Percentiles rank a stretch among this genome's conserved stretches.
Conservation (phyloP, 2,113 vertebrate genomes). For the Thalassoma bifasciatum region DNA sequence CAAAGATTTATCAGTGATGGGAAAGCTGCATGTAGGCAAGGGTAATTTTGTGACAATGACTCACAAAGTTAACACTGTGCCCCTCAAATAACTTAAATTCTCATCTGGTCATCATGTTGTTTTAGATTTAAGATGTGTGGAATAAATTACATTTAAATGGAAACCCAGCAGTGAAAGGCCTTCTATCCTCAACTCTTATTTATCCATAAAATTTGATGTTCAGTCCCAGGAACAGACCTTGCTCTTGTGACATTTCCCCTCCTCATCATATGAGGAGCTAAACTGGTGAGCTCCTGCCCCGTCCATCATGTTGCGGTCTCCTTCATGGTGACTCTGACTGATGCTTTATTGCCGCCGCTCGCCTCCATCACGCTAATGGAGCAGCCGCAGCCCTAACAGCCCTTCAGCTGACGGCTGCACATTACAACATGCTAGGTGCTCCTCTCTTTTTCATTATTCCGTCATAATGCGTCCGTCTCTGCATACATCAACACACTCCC, state of each 20-base stretch:
- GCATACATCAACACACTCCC: slow-evolving; percentile 20
- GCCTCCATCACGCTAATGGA: slow-evolving; percentile 72
- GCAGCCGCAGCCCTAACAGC: slow-evolving; percentile 62
- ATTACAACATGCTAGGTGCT: slow-evolving; percentile 65
- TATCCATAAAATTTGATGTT: too few species aligned
- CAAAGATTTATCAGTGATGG: too few species aligned
- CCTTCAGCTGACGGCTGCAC: slow-evolving; percentile 69
- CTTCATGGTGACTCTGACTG: slow-evolving; percentile 56
- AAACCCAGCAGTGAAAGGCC: too few species aligned
- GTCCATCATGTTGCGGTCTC: slow-evolving; percentile 18
- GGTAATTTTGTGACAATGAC: too few species aligned
- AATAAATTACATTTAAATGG: too few species aligned
- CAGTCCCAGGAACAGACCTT: neutral
- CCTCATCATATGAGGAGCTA: neutral
- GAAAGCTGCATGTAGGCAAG: too few species aligned
- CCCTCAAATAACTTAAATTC: too few species aligned
- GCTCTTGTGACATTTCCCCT: neutral
- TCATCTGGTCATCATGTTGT: too few species aligned
- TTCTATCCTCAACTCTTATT: too few species aligned
- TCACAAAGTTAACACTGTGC: too few species aligned
- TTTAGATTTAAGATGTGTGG: too few species aligned
- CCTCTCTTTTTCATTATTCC: slow-evolving; percentile 64
- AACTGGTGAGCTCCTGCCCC: neutral
- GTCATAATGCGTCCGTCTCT: slow-evolving; percentile 41
- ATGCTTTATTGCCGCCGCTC: slow-evolving; percentile 46